Percentiles rank a stretch among this genome's conserved stretches.
Evolutionary conservation across 2,113 vertebrate genomes (phyloP).

Genomic region (Epinephelus fuscoguttatus): DNA sequence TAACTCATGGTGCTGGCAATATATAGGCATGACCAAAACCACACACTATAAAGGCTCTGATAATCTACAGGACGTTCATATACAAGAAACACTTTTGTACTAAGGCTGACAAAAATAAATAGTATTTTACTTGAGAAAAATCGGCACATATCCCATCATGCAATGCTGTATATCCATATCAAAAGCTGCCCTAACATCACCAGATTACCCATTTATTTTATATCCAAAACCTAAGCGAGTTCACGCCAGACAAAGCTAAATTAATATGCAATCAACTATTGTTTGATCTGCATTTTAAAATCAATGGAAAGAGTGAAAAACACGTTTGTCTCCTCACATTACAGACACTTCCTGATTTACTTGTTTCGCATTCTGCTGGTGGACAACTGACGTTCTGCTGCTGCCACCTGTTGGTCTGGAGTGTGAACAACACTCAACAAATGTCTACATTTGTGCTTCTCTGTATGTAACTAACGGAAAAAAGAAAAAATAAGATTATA

Average conservation of each 20-base stretch:
- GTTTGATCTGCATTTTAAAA: neutral
- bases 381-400: too few relatives aligned
- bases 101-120: neutral
- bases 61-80: neutral
- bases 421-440: neutral
- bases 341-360: neutral
- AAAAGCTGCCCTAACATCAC: neutral
- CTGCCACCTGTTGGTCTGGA: conserved; percentile 3
- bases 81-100: rapidly evolving
- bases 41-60: too few relatives aligned
- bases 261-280: neutral
- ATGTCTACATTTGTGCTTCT: too few relatives aligned
- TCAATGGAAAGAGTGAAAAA: neutral
- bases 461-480: neutral
- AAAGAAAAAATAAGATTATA: too few relatives aligned
- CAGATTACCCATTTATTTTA: too few relatives aligned
- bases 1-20: neutral
- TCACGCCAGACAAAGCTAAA: neutral
- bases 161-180: neutral
- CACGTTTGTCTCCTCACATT: neutral
- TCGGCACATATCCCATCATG: neutral
- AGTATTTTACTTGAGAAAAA: neutral
- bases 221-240: neutral
- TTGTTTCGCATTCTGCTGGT: neutral
- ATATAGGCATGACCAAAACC: too few relatives aligned